Evolutionary conservation across 2,888 invertebrate genomes (phyloP).

Genomic region (Operophtera brumata): DNA sequence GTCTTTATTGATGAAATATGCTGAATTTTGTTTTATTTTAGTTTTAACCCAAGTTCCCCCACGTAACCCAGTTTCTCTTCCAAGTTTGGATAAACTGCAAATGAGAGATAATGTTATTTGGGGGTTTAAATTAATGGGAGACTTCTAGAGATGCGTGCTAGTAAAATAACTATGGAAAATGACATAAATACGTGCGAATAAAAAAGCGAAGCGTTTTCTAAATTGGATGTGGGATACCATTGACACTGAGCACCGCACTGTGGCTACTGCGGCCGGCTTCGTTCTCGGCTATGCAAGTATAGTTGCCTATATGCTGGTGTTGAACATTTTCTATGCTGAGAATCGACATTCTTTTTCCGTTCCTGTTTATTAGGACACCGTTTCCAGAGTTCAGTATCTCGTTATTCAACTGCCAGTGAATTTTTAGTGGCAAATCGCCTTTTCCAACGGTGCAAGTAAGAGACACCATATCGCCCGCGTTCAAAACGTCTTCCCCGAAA

Average conservation of each 20-base stretch:
- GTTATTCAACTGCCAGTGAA: slow-evolving; percentile 86
- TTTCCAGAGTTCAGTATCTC: slow-evolving; percentile 72
- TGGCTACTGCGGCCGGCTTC: slow-evolving; percentile 83
- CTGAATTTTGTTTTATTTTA: no score
- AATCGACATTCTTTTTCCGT: slow-evolving; percentile 84
- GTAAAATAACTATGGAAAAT: slow-evolving; percentile 32
- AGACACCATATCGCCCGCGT: slow-evolving; percentile 87
- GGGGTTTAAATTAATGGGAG: background rate
- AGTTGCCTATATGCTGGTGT: slow-evolving; percentile 82
- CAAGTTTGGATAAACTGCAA: background rate
- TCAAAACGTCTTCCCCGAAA: slow-evolving; percentile 86
- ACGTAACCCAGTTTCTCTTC: no score
- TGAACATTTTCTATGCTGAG: slow-evolving; percentile 83
- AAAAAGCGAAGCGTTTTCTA: slow-evolving; percentile 45
- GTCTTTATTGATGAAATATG: background rate
- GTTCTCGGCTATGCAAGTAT: slow-evolving; percentile 84
- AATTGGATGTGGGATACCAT: slow-evolving; percentile 76
- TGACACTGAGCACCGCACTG: slow-evolving; percentile 84
- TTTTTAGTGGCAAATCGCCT: slow-evolving; percentile 85
- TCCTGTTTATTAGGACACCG: slow-evolving; percentile 81
- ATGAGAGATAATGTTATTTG: slow-evolving; percentile 1
- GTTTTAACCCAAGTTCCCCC: no score
- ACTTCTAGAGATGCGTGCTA: slow-evolving; percentile 11
- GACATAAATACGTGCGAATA: slow-evolving; percentile 30
- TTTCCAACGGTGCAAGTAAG: slow-evolving; percentile 86